These are phyloP conservation scores for Drosophila bocki DNA, from an alignment of 1,140 invertebrate species.

Conservation along the genomic window DNA sequence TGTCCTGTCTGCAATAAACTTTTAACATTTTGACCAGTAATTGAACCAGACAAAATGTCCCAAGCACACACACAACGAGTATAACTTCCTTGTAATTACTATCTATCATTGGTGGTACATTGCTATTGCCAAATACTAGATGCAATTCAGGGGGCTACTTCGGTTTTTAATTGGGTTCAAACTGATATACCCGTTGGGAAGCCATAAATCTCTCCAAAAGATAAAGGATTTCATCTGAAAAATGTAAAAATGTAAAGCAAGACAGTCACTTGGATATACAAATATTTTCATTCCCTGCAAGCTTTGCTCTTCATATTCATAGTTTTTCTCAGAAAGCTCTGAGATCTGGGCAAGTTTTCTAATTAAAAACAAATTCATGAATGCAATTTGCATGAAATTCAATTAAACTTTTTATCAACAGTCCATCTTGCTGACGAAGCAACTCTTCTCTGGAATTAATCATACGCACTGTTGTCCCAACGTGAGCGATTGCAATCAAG, in stretches of 20 bases:
- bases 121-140: slow-evolving; percentile 1
- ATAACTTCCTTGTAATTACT: slow-evolving; percentile 56
- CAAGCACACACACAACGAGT: slow-evolving; percentile 28
- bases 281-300: slow-evolving; percentile 11
- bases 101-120: slow-evolving; percentile 34
- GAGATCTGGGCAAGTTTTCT: slow-evolving; percentile 48
- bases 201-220: slow-evolving; percentile 24
- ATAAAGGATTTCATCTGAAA: slow-evolving; percentile 27
- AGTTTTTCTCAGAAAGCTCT: slow-evolving; percentile 10
- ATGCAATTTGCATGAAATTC: slow-evolving; percentile 76
- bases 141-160: slow-evolving; percentile 10
- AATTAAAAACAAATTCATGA: slow-evolving; percentile 77
- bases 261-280: slow-evolving; percentile 19
- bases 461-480: slow-evolving; percentile 68
- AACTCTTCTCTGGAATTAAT: slow-evolving; percentile 50
- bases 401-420: slow-evolving; percentile 77
- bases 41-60: slow-evolving; percentile 65
- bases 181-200: slow-evolving; percentile 3
- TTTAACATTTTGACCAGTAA: slow-evolving; percentile 60
- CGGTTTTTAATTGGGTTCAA: slow-evolving; percentile 33
- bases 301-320: slow-evolving; percentile 27
- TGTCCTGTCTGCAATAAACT: slow-evolving; percentile 31
- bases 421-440: slow-evolving; percentile 4
- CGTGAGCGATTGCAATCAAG: slow-evolving; percentile 13
- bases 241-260: neutral